These are phyloP conservation scores for Conchocele bisecta DNA, from an alignment of 2,888 invertebrate species.

Conservation along the genomic window DNA sequence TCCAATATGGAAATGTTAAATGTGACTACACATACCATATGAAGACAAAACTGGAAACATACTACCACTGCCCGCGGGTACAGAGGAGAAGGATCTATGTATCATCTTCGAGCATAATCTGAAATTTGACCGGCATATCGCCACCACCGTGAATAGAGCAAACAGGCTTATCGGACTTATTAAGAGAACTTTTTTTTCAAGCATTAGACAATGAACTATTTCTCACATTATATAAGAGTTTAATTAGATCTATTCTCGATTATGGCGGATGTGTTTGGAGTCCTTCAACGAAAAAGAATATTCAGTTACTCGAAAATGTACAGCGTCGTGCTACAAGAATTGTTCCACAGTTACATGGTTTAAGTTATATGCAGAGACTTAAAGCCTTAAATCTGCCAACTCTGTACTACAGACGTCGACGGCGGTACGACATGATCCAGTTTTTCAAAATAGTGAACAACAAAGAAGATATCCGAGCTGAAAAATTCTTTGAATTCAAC, in stretches of 20 bases:
- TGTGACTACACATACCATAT: slow-evolving; percentile 1
- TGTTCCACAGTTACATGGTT: slow-evolving; percentile 11
- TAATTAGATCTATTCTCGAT: slow-evolving; percentile 2
- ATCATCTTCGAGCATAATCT: slow-evolving; percentile 1
- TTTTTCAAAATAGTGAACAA: slow-evolving; percentile 8
- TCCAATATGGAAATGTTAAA: slow-evolving; percentile 10
- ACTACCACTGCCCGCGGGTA: not conserved
- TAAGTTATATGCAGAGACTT: slow-evolving; percentile 11
- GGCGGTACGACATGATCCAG: slow-evolving; percentile 25
- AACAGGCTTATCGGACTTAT: slow-evolving; percentile 18
- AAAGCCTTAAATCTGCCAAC: slow-evolving; percentile 21
- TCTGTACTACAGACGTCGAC: slow-evolving; percentile 13
- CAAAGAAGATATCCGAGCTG: not conserved
- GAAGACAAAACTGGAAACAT: slow-evolving; percentile 4
- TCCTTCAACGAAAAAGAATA: slow-evolving; percentile 14
- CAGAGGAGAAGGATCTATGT: slow-evolving; percentile 10
- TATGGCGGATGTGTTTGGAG: slow-evolving; percentile 4
- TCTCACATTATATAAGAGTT: not conserved
- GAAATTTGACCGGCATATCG: slow-evolving; percentile 25
- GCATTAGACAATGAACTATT: slow-evolving; percentile 25
- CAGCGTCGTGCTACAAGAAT: slow-evolving; percentile 19
- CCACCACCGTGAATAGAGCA: slow-evolving; percentile 8
- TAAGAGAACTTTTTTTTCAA: slow-evolving; percentile 3
- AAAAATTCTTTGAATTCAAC: slow-evolving; percentile 6
- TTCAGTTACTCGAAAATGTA: slow-evolving; percentile 13